These are phyloP conservation scores for Catalaphyllia jardinei DNA, from an alignment of 64 coral and sea anemone genomes.

Conservation along the genomic window DNA sequence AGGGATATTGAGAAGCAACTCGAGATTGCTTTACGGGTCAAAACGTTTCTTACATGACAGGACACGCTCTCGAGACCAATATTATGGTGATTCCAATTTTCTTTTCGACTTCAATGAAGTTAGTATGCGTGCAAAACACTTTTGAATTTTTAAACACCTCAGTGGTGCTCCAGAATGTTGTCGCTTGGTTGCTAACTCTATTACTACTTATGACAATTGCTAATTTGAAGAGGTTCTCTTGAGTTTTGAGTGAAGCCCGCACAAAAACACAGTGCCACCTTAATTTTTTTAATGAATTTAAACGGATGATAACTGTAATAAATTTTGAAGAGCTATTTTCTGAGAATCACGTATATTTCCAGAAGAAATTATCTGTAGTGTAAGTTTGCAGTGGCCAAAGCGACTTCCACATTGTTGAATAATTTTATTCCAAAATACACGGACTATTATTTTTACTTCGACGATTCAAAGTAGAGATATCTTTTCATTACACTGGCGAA, in stretches of 20 bases:
- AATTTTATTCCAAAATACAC: neutral
- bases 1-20: neutral
- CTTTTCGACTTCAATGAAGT: neutral
- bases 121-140: neutral
- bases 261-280: neutral
- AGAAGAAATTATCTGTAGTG: neutral
- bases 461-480: neutral
- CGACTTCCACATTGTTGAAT: neutral
- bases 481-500: neutral
- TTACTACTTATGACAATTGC: conserved; percentile 18
- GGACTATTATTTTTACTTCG: neutral
- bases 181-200: conserved; percentile 34
- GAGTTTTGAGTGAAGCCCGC: neutral
- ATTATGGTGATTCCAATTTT: neutral
- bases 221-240: conserved; percentile 31
- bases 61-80: neutral
- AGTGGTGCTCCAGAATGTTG: conserved; percentile 6
- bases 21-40: neutral
- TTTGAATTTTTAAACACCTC: conserved; percentile 25
- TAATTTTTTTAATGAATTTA: neutral
- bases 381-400: neutral
- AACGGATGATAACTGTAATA: neutral
- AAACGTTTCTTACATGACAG: neutral
- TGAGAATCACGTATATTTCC: neutral
- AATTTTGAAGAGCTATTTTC: neutral